Conservation (phyloP, 2,797 vertebrate species). For the Lutjanus argentimaculatus region DNA sequence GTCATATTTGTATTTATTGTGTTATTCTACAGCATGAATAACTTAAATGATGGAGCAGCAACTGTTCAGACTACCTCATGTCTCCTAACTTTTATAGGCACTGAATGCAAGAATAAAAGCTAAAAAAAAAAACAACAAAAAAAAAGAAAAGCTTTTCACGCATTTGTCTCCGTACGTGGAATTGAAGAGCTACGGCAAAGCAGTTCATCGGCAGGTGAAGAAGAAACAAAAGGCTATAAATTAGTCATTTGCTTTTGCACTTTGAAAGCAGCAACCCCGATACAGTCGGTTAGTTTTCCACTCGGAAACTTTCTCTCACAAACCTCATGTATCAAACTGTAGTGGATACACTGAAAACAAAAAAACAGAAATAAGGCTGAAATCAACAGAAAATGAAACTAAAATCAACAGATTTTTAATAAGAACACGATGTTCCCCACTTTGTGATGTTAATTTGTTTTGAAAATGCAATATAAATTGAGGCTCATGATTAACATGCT, state of each 20-base stretch:
- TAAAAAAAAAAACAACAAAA: not conserved
- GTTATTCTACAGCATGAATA: conserved; percentile 47
- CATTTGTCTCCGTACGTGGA: conserved; percentile 12
- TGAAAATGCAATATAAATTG: conserved; percentile 66
- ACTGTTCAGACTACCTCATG: conserved; percentile 47
- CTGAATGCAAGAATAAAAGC: conserved; percentile 68
- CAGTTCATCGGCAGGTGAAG: conserved; percentile 40
- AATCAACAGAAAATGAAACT: not conserved
- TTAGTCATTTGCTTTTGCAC: conserved; percentile 47
- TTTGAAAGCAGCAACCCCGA: conserved; percentile 28
- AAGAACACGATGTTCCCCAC: conserved; percentile 34
- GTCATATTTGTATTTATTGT: conserved; percentile 20
- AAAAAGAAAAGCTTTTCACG: not conserved
- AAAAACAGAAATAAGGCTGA: conserved; percentile 38
- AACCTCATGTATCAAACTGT: not conserved
- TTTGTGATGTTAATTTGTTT: conserved; percentile 43
- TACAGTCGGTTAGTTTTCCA: conserved; percentile 16
- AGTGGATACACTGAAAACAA: conserved; percentile 4
- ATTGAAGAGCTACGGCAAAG: conserved; percentile 34
- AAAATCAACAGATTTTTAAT: conserved; percentile 9
- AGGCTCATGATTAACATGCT: conserved; percentile 80
- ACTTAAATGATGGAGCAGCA: conserved; percentile 52
- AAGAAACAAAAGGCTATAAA: conserved; percentile 51
- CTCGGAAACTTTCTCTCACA: conserved; percentile 20
- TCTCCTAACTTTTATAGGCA: conserved; percentile 76